Conservation (phyloP, 2,113 vertebrate species). For the Vombatus ursinus region DNA sequence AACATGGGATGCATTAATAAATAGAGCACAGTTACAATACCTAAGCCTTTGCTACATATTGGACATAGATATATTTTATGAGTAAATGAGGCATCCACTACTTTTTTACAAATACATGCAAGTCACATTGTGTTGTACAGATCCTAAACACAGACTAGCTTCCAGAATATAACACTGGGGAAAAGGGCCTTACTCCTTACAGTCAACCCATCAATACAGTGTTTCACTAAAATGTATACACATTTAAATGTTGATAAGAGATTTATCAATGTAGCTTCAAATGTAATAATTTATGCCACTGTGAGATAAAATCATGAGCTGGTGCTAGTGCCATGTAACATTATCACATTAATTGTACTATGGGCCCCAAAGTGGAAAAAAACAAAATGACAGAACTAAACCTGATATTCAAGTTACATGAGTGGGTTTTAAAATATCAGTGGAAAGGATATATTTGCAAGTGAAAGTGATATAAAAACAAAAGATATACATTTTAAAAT, state of each 20-base stretch:
- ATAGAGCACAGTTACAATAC: conserved; percentile 9
- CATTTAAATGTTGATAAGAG: neutral
- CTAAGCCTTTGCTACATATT: neutral
- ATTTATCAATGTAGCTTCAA: neutral
- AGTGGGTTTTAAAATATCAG: neutral
- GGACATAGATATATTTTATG: neutral
- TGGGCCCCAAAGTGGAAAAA: neutral
- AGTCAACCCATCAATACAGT: conserved; percentile 4
- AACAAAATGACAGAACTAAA: neutral
- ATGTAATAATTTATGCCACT: too few relatives aligned
- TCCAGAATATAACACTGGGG: neutral
- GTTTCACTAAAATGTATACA: conserved; percentile 2
- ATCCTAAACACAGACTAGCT: neutral
- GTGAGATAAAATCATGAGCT: neutral
- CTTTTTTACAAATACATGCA: neutral
- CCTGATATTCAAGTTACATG: neutral
- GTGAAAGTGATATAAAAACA: neutral
- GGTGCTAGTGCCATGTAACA: neutral
- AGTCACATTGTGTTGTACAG: neutral
- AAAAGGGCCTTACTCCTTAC: neutral
- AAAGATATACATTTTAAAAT: neutral
- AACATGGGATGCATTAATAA: conserved; percentile 43
- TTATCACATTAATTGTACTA: neutral
- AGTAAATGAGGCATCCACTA: neutral
- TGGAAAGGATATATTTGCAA: neutral